Conservation (phyloP, 2,888 invertebrate genomes). For the Lasioglossum marginatum region DNA sequence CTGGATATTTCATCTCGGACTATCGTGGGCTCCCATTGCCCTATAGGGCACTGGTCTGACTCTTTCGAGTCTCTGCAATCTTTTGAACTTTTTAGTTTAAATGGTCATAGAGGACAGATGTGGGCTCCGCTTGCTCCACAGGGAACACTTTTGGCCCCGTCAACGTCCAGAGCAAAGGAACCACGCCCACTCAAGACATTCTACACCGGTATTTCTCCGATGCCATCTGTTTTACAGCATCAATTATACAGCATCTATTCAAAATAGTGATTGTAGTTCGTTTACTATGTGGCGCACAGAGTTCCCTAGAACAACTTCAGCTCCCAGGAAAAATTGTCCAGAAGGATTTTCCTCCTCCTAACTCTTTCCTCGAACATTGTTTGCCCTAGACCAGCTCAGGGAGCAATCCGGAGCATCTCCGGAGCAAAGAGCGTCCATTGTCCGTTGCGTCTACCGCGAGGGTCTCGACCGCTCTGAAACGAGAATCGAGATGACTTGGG, state of each 20-base stretch:
- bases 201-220: no score
- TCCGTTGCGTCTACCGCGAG: not conserved
- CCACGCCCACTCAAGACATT: not conserved
- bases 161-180: not conserved
- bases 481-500: not conserved
- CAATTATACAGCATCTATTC: no score
- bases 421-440: not conserved
- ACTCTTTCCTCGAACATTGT: not conserved
- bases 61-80: no score
- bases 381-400: not conserved
- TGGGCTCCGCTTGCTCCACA: no score
- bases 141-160: not conserved
- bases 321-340: not conserved
- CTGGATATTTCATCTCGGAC: accelerated
- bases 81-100: no score
- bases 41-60: not conserved
- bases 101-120: no score
- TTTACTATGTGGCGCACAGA: no score
- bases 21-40: not conserved
- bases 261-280: no score
- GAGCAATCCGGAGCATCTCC: not conserved
- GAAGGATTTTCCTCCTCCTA: not conserved
- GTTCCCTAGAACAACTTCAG: not conserved
- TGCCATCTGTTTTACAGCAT: no score
- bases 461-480: slow-evolving; percentile 2